Evolutionary conservation across 2,113 vertebrate species (phyloP).

Genomic region (Anguilla japonica): DNA sequence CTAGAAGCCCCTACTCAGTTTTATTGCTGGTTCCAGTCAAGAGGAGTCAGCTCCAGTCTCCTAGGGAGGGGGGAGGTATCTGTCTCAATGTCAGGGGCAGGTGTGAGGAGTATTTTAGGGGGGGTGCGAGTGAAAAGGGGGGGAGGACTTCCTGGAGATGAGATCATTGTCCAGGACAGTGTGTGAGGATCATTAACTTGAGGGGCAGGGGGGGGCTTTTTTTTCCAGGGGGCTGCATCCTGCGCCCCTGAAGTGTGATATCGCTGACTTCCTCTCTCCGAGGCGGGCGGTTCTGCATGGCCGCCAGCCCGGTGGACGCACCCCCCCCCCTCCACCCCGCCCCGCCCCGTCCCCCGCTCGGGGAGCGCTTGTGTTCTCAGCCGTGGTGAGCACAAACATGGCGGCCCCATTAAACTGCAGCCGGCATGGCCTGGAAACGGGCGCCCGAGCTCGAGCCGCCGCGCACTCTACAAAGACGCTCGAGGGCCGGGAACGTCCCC

Average conservation of each 20-base stretch:
- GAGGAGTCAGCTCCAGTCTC: neutral
- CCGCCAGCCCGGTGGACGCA: constrained; percentile 10
- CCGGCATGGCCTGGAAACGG: neutral
- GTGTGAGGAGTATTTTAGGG: constrained; percentile 39
- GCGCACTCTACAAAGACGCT: neutral
- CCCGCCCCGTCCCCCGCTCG: neutral
- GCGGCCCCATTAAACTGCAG: neutral
- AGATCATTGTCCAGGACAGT: constrained; percentile 26
- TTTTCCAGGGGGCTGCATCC: neutral
- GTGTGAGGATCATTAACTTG: constrained; percentile 50
- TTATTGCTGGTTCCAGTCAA: constrained; percentile 15
- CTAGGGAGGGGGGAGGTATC: neutral
- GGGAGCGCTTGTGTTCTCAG: neutral
- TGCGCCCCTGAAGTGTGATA: constrained; percentile 24
- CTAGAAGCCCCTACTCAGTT: neutral
- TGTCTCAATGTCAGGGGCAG: constrained; percentile 49
- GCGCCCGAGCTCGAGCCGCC: neutral
- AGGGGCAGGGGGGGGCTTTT: constrained; percentile 41
- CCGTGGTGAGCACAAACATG: neutral
- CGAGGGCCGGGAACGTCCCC: neutral
- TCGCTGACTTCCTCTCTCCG: constrained; percentile 7
- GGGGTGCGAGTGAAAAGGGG: constrained; percentile 23
- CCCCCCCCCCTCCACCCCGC: neutral
- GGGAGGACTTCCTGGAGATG: constrained; percentile 36
- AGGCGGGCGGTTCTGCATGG: constrained; percentile 12